Conservation (phyloP, 2,113 vertebrate genomes). For the Pedetes capensis region DNA sequence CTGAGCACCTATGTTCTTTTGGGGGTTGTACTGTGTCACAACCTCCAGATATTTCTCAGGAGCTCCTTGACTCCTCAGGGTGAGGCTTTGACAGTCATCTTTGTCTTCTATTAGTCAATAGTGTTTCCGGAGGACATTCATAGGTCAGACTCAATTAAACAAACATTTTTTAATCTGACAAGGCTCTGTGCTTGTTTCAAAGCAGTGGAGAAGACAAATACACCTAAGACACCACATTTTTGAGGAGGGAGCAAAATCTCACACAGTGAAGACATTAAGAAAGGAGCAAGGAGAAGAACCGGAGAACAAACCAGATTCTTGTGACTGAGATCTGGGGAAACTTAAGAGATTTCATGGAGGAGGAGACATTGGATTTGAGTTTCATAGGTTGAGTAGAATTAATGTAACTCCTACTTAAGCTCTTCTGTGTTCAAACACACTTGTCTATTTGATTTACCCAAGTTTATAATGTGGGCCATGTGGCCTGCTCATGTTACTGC, state of each 20-base stretch:
- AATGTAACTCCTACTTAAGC: neutral
- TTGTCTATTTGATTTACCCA: neutral
- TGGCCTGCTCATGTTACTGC: neutral
- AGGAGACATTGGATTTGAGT: neutral
- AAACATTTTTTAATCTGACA: neutral
- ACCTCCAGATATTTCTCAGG: neutral
- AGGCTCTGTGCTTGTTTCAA: neutral
- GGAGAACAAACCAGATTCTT: neutral
- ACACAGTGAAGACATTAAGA: neutral
- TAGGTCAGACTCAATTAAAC: conserved; percentile 43
- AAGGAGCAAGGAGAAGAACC: neutral
- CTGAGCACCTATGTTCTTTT: neutral
- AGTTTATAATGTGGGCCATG: neutral
- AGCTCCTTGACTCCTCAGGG: neutral
- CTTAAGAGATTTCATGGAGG: neutral
- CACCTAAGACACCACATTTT: neutral
- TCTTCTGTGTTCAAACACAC: neutral
- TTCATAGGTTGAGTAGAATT: neutral
- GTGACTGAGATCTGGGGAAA: neutral
- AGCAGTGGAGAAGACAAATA: neutral
- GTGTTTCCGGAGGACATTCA: conserved; percentile 14
- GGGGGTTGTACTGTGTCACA: conserved; percentile 12
- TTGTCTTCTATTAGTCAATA: neutral
- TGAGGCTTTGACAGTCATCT: neutral
- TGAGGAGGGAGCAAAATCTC: neutral